Evolutionary conservation across 2,888 invertebrate genomes (phyloP).

Genomic region (Deilephila porcellus): DNA sequence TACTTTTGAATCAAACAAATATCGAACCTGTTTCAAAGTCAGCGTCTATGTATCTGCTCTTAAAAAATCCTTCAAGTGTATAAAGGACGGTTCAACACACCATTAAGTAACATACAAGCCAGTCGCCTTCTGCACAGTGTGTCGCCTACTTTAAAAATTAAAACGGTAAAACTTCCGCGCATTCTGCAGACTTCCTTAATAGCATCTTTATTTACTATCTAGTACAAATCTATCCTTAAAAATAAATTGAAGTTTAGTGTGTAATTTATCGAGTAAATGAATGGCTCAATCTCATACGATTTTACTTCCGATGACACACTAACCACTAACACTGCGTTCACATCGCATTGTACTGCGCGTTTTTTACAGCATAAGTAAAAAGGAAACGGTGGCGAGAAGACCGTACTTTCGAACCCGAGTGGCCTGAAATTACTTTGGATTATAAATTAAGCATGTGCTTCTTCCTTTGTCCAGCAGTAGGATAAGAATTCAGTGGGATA

Average conservation of each 20-base stretch:
- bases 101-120: background rate
- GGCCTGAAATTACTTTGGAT: no score
- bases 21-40: no score
- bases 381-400: no score
- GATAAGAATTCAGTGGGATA: no score
- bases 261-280: slow-evolving; percentile 8
- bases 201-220: background rate
- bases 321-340: background rate
- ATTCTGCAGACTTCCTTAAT: background rate
- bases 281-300: slow-evolving; percentile 14
- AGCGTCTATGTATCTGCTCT: no score
- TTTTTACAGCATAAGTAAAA: no score
- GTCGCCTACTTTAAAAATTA: slow-evolving; percentile 8
- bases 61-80: no score
- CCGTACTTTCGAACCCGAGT: no score
- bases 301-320: slow-evolving; percentile 20
- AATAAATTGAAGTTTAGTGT: background rate
- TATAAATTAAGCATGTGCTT: no score
- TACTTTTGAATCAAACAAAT: no score
- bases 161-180: slow-evolving; percentile 3
- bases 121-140: background rate
- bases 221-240: background rate
- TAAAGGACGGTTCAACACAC: no score
- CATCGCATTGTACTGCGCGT: background rate
- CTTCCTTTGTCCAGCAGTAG: no score